Evolutionary conservation across 2,888 invertebrate species (phyloP), one percentile per base, ranked within the genome.

Genomic region (Dorcus parallelipipedus): DNA sequence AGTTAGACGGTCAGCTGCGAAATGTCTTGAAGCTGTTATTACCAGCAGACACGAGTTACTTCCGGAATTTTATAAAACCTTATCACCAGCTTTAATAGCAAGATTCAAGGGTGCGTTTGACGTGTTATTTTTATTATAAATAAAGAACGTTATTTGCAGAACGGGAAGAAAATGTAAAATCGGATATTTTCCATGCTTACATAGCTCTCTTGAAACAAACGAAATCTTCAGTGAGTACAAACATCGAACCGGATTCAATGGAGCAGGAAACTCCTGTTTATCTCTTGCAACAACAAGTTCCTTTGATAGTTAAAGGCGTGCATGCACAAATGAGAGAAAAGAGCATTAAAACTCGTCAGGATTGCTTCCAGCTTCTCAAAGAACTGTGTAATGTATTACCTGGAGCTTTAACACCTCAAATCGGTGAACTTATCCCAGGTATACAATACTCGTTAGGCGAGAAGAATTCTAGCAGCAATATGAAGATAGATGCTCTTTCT

Each of bases 91-190:
- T 38, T 81, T 99, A 52, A 96, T 99, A 67, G 83, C 86, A 1
- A 84, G 98, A 74, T 97, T 97, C 73, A 97, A 96, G 86, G 92
- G 92, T 91, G 77, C 68, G 40, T 58, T 9, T 4, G 20, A 8
- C 38, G 38, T 9, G 10, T 33, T 33, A 33, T 50, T 33, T 20
- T 50, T 50, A 33, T 42, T 42, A 38, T 52, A 33, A 33, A 23
- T 41, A 42, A 41, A 43, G 7, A 9, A 10, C 23, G 40, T 53
- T 53, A 39, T 23, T 26, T 74, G 52, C 75, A 90, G 97, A 98
- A 78, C 87, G 98, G 39, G 99, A 99, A 79, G 99, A 99, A 80
- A 99, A 97, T 77, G 99, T 99, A 0, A 97, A 98, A 74, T 95
- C 95, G 26, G 98, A 99, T 75, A 95, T 99, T 63, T 92, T 99